These are phyloP conservation scores for Sarcophilus harrisii DNA, from an alignment of 2,797 vertebrate species.

Conservation along the genomic window DNA sequence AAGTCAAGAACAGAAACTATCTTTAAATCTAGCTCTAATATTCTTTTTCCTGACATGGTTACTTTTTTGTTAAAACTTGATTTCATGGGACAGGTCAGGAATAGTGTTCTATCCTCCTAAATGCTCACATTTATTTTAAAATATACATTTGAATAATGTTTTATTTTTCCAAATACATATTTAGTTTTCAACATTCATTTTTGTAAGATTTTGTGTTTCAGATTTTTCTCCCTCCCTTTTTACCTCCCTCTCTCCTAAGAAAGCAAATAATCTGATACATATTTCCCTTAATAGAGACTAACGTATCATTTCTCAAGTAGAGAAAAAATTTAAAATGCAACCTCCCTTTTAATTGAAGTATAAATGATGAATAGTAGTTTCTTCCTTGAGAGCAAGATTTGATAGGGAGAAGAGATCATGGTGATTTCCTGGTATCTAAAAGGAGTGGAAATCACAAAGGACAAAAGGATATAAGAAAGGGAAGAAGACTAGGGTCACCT, in stretches of 20 bases:
- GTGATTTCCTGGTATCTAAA: not conserved
- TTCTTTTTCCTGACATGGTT: not conserved
- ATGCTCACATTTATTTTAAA: not conserved
- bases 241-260: too few species aligned
- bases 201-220: too few species aligned
- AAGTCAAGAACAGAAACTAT: not conserved
- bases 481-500: not conserved
- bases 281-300: slow-evolving; percentile 38
- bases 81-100: not conserved
- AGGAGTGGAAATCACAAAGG: not conserved
- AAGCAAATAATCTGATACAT: too few species aligned
- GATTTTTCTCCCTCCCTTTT: too few species aligned
- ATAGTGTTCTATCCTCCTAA: not conserved
- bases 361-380: not conserved
- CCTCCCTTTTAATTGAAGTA: not conserved
- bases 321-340: slow-evolving; percentile 23
- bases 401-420: slow-evolving; percentile 11
- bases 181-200: too few species aligned
- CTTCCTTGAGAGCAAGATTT: slow-evolving; percentile 3
- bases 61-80: not conserved
- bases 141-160: too few species aligned
- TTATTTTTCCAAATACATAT: too few species aligned
- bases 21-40: not conserved
- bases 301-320: not conserved
- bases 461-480: not conserved